These are phyloP conservation scores for Dicrurus megarhynchus DNA, from an alignment of 2,113 vertebrate genomes.

Conservation along the genomic window DNA sequence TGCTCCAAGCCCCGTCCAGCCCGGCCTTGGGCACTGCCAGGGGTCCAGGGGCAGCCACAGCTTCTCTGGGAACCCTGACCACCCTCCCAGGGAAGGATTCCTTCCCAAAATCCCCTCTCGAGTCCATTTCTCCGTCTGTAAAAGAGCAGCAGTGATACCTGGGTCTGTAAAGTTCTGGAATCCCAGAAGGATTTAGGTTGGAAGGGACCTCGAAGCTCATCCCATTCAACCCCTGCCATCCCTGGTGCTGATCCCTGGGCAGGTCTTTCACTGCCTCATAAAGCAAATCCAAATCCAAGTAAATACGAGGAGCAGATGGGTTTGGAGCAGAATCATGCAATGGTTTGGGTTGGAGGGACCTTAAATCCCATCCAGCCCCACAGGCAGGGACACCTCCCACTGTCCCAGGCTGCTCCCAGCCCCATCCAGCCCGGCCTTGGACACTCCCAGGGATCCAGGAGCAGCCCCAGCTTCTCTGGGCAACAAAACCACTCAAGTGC, in stretches of 20 bases:
- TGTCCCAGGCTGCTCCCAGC: fast-evolving
- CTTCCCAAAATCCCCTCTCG: background rate
- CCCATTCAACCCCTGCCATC: too few species aligned
- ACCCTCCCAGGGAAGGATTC: background rate
- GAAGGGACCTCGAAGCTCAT: background rate
- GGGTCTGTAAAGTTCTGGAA: background rate
- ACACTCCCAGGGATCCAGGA: background rate
- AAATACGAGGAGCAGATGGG: too few species aligned
- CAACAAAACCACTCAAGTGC: background rate
- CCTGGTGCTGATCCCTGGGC: too few species aligned
- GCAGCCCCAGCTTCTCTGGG: background rate
- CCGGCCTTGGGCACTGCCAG: background rate
- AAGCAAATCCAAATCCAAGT: background rate
- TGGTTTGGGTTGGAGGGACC: background rate
- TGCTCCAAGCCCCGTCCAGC: background rate
- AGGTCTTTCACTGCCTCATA: background rate
- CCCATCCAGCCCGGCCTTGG: background rate
- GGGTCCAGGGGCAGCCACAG: background rate
- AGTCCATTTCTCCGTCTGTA: background rate
- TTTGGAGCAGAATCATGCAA: background rate
- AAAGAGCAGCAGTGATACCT: background rate
- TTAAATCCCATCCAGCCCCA: background rate
- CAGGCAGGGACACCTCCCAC: background rate
- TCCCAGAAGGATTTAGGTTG: background rate
- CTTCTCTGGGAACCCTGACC: background rate